Percentiles rank a stretch among this genome's conserved stretches.
phyloP scores from a whole-genome alignment of 2,113 vertebrate genomes.

The Myotis lucifugus region DNA sequence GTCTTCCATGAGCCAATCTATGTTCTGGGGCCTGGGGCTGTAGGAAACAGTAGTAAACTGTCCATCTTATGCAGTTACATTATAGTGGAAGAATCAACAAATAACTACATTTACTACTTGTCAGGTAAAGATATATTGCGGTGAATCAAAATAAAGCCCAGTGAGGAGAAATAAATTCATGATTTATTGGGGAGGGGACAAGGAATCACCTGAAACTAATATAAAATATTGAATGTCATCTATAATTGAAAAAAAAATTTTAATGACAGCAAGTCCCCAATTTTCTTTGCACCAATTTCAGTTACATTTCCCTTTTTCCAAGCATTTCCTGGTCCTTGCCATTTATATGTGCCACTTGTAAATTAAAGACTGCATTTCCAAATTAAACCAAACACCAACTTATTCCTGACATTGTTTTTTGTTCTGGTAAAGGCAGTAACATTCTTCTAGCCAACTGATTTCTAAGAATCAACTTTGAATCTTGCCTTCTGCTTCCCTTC shows the following conservation, averaged over 20 bases:
- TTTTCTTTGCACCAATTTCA: neutral
- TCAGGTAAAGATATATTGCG: neutral
- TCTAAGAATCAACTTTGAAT: neutral
- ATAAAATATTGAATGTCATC: neutral
- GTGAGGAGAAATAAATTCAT: neutral
- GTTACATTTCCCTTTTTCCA: neutral
- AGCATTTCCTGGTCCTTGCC: neutral
- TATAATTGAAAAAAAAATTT: neutral
- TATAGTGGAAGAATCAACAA: neutral
- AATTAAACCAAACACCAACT: neutral
- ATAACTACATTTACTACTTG: neutral
- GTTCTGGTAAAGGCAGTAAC: neutral
- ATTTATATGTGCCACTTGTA: neutral
- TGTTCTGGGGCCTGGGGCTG: neutral
- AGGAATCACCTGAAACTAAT: neutral
- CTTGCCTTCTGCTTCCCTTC: neutral
- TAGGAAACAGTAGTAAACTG: neutral
- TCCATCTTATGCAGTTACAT: neutral
- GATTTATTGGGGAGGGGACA: neutral
- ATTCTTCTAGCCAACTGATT: neutral
- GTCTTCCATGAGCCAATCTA: neutral
- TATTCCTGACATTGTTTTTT: neutral
- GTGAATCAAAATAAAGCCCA: neutral
- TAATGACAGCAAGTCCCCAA: neutral
- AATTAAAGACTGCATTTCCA: neutral